phyloP scores from a whole-genome alignment of 2,888 invertebrate genomes.

The Callyntrura guangdongensis region DNA sequence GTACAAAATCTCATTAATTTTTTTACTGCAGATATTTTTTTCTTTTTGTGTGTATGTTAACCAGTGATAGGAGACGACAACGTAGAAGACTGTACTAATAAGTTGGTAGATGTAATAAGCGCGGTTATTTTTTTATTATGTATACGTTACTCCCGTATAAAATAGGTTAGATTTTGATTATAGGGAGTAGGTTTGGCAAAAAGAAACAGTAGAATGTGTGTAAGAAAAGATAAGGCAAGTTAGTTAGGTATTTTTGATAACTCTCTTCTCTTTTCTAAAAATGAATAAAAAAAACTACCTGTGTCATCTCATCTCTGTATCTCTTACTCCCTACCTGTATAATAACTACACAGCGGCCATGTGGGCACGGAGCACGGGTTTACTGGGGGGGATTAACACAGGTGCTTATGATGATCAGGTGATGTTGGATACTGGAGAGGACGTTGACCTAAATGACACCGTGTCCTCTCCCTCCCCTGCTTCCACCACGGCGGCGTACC shows the following conservation, averaged over 20 bases:
- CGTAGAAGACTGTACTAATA: slow-evolving; percentile 58
- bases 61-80: slow-evolving; percentile 51
- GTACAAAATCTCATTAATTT: slow-evolving; percentile 65
- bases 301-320: background rate
- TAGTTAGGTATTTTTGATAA: slow-evolving; percentile 4
- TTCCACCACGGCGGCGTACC: slow-evolving; percentile 43
- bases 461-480: slow-evolving; percentile 44
- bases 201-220: background rate
- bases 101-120: slow-evolving; percentile 5
- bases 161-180: background rate
- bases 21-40: background rate
- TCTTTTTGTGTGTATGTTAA: slow-evolving; percentile 52
- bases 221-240: background rate
- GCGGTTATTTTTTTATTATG: slow-evolving; percentile 17
- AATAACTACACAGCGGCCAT: slow-evolving; percentile 68
- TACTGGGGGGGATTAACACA: slow-evolving; percentile 63
- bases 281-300: slow-evolving; percentile 40
- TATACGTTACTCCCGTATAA: background rate
- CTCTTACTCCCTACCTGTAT: background rate
- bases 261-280: slow-evolving; percentile 18
- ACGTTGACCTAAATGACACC: slow-evolving; percentile 46
- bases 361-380: slow-evolving; percentile 72
- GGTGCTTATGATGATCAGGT: slow-evolving; percentile 76
- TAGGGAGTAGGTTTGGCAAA: background rate
- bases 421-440: slow-evolving; percentile 59